These are phyloP conservation scores for Drosophila nikananu DNA, from an alignment of 1,140 invertebrate genomes.

Conservation along the genomic window DNA sequence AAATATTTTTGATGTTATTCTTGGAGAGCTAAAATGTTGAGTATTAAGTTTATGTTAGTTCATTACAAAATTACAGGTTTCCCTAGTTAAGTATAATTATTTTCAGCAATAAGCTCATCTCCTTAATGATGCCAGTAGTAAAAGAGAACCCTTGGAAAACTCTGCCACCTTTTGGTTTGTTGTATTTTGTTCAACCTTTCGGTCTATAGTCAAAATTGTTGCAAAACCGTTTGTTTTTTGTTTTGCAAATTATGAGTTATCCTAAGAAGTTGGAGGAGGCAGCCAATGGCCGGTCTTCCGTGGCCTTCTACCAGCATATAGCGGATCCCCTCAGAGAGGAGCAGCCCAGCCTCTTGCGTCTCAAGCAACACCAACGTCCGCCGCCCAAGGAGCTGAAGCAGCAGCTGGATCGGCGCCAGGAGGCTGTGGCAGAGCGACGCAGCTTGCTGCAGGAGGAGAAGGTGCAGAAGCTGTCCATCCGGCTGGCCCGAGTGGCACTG, in stretches of 20 bases:
- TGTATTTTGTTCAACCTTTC: conserved; percentile 1
- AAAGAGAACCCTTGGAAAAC: not conserved
- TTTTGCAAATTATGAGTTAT: conserved; percentile 24
- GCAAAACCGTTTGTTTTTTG: not conserved
- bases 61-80: not conserved
- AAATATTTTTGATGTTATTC: conserved; percentile 9
- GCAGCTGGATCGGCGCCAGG: not conserved
- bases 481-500: not conserved
- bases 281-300: not conserved
- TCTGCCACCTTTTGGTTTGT: not conserved
- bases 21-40: not conserved
- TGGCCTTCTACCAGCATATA: conserved; percentile 23
- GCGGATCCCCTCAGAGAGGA: not conserved
- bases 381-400: not conserved
- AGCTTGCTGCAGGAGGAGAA: not conserved
- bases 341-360: not conserved
- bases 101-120: not conserved
- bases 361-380: not conserved
- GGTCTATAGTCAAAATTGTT: not conserved
- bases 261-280: not conserved
- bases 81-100: not conserved
- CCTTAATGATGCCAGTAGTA: too few species aligned
- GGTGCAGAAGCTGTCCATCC: not conserved
- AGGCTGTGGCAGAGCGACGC: not conserved
- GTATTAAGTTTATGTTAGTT: not conserved